Percentiles rank a stretch among this genome's conserved stretches.
phyloP scores from a whole-genome alignment of 2,113 vertebrate genomes.

The Melanerpes aurifrons region DNA sequence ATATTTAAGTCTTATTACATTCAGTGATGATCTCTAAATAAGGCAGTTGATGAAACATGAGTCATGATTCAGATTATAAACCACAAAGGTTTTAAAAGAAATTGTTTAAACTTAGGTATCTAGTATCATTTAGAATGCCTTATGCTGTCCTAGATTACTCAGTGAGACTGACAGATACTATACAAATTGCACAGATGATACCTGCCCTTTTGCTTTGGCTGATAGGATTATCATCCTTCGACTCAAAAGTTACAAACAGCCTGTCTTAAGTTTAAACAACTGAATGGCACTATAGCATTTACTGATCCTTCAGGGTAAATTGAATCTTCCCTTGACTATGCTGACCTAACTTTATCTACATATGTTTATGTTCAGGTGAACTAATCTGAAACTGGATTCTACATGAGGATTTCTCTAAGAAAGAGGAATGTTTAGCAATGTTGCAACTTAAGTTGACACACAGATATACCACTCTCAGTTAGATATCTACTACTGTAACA shows the following conservation, averaged over 20 bases:
- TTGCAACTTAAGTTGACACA: background rate
- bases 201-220: rapidly evolving
- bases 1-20: background rate
- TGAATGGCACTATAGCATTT: background rate
- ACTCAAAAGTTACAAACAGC: background rate
- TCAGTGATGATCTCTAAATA: background rate
- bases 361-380: rapidly evolving
- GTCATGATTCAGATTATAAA: background rate
- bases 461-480: rapidly evolving
- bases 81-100: background rate
- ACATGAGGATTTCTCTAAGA: background rate
- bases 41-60: background rate
- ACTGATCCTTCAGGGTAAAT: background rate
- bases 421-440: rapidly evolving
- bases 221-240: background rate
- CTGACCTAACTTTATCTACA: background rate
- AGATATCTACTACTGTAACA: background rate
- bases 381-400: background rate
- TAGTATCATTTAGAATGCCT: background rate
- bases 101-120: background rate
- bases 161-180: background rate
- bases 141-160: background rate
- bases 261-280: background rate
- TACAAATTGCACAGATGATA: background rate
- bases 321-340: background rate